phyloP scores from a whole-genome alignment of 2,113 vertebrate genomes.

The Oncorhynchus nerka region DNA sequence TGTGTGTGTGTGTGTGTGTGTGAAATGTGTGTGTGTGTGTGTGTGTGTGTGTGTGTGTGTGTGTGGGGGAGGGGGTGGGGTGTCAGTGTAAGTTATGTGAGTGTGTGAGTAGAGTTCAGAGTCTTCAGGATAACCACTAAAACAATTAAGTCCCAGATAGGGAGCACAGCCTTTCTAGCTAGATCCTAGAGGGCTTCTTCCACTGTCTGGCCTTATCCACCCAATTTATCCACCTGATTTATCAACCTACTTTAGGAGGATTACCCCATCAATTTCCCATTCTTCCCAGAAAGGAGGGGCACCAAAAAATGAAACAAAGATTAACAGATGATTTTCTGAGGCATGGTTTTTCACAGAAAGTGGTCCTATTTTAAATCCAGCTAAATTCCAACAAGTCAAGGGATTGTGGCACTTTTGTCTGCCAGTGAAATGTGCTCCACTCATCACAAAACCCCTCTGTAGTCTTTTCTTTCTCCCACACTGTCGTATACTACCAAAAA shows the following conservation, averaged over 20 bases:
- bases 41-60: too few relatives aligned
- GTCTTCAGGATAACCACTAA: too few relatives aligned
- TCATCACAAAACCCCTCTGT: constrained; percentile 38
- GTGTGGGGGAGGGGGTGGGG: too few relatives aligned
- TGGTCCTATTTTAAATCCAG: constrained; percentile 15
- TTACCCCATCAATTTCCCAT: constrained; percentile 56
- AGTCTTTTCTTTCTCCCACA: constrained; percentile 12
- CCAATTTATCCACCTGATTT: constrained; percentile 31
- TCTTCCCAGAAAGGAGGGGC: constrained; percentile 18
- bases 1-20: too few relatives aligned
- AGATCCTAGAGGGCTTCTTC: too few relatives aligned
- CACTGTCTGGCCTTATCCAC: too few relatives aligned
- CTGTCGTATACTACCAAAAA: not conserved
- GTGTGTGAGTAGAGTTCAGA: too few relatives aligned
- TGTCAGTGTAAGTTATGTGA: too few relatives aligned
- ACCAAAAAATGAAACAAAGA: constrained; percentile 43
- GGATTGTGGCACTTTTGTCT: constrained; percentile 27
- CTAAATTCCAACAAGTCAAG: constrained; percentile 34
- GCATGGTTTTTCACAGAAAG: constrained; percentile 4
- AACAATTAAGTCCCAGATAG: too few relatives aligned
- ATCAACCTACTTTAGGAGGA: constrained; percentile 51
- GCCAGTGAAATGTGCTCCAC: constrained; percentile 17
- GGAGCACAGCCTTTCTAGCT: constrained; percentile 18
- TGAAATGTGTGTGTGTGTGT: too few relatives aligned
- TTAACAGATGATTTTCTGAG: constrained; percentile 38